These are phyloP conservation scores for Melipona bicolor DNA, from an alignment of 2,888 invertebrate species.

Conservation along the genomic window DNA sequence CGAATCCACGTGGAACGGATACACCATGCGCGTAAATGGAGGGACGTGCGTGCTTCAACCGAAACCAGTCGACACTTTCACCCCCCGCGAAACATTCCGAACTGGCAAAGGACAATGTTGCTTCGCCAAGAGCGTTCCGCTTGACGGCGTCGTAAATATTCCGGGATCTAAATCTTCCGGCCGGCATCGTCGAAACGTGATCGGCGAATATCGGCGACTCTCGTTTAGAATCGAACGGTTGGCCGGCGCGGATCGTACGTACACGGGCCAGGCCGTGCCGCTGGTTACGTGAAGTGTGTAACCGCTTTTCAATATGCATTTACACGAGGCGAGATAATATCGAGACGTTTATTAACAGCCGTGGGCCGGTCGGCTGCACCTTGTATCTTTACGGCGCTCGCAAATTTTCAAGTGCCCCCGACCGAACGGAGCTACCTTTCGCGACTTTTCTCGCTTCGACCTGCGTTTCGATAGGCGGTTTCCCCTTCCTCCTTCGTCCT, in stretches of 20 bases:
- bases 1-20: too few species aligned
- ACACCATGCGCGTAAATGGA: too few species aligned
- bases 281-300: conserved; percentile 24
- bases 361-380: conserved; percentile 23
- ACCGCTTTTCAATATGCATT: conserved; percentile 54
- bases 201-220: conserved; percentile 1
- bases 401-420: conserved; percentile 34
- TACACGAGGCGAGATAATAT: conserved; percentile 56
- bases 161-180: conserved; percentile 8
- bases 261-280: not conserved
- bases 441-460: conserved; percentile 20
- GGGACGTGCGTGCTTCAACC: not conserved
- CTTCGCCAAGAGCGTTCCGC: not conserved
- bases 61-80: not conserved
- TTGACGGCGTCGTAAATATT: not conserved
- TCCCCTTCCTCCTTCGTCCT: not conserved
- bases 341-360: conserved; percentile 45
- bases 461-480: not conserved
- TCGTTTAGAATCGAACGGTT: conserved; percentile 12
- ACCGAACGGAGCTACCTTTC: conserved; percentile 28
- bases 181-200: not conserved
- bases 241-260: not conserved
- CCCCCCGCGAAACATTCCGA: not conserved
- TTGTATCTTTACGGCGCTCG: conserved; percentile 43
- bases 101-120: not conserved